Base-by-base conservation (phyloP, 2,113 vertebrate species). In the Macaca fascicularis region DNA sequence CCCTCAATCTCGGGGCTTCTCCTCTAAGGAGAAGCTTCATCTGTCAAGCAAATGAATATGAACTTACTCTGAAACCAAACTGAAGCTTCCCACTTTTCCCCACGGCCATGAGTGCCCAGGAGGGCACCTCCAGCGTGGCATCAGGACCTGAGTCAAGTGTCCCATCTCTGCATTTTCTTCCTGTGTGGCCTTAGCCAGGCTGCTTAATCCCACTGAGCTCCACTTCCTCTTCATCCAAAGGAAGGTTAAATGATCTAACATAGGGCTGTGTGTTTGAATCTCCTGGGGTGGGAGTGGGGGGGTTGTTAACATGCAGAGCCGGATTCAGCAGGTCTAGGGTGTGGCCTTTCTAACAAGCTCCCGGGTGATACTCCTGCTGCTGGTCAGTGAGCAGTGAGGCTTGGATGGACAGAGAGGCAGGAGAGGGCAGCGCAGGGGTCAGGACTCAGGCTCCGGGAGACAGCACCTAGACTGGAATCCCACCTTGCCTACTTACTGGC, bases 21-120 rank as follows among this genome's bases (percentile, higher is more conserved):
- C 95, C 86, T 93, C 16, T 45, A 45, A 19, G 3, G 90, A 52
- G 22, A 94, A 76, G 48, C 48, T 19, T 92, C 48, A 30, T 38
- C 3, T 90, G 55, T 52, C 48, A 57, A 86, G n/a, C 67, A 94
- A 95, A 82, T 38, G 94, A 87, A 69, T 85, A 79, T 0, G 23
- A 40, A 75, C 35, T 75, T 27, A 48, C 1, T 92, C 38, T n/a
- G 2, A 13, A 59, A 52, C n/a, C 93, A 95, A 97, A 72, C 35
- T 7, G 43, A 93, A 82, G 74, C 76, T 93, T 97, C 85, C 32
- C 67, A 3, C 94, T 10, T 25, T 43, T 43, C 10, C 0, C 27
- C 16, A 89, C 72, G 76, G 80, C 72, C 3, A 2, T 12, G 91
- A 30, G 32, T 11, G n/a, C 35, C 12, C 0, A 22, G 11, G 80